Base-by-base conservation (phyloP, 2,797 vertebrate species). In the Podarcis siculus region DNA sequence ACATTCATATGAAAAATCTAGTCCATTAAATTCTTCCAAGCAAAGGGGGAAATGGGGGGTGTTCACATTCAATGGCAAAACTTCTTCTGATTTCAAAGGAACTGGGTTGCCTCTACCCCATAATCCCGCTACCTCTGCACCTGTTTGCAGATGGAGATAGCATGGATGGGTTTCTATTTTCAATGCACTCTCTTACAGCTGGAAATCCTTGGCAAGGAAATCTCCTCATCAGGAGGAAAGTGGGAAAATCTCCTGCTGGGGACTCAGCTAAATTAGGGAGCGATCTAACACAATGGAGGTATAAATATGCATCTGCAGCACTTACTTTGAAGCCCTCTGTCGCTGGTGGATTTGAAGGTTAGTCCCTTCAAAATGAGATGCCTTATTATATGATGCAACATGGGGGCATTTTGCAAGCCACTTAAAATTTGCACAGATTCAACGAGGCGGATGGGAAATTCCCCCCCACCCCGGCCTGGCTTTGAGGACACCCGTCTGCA, bases 191-290 rank as follows among this genome's bases (percentile, higher is more conserved):
- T 81, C 88, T 89, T 90, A 82, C 79, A 86, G 72, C 88, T 87
- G 89, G 85, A 77, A 72, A 79, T 72, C n/a, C 9, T 87, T 82
- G 90, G 66, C 88, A 76, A 86, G 89, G 90, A 39, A 82, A 90
- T 49, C 90, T 64, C 42, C 32, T 82, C 85, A 69, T 25, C 82
- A 85, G 84, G 66, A 79, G 82, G 78, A 80, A 77, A 88, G 37
- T 39, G 75, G 1, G 58, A 42, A 66, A 85, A 80, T 66, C 72
- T 32, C 64, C 88, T 85, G 69, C 86, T 0, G 8, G 39, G 58
- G 75, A 1, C 2, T 39, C 91, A 72, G 27, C 81, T 45, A 73
- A 45, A 88, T 89, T 58, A 89, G 83, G 1, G 2, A 23, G 79
- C 15, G 2, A 17, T 27, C 6, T 82, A 77, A 77, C 8, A 39